phyloP scores from a whole-genome alignment of 2,797 vertebrate genomes.

The Nannoperca australis region DNA sequence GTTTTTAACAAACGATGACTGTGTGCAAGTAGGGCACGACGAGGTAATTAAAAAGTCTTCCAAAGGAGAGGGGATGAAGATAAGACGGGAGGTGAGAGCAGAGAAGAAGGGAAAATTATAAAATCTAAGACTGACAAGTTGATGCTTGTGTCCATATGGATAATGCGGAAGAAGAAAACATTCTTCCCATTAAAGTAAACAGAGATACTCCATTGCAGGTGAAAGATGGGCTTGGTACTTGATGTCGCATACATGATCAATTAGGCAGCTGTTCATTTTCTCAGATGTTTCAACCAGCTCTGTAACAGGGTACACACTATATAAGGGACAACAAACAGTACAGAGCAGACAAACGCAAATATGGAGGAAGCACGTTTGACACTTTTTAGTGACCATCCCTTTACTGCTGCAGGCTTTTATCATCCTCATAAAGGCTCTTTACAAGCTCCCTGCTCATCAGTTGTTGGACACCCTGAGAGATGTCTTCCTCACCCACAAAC shows the following conservation, averaged over 20 bases:
- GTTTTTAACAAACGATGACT: conserved; percentile 41
- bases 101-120: conserved; percentile 8
- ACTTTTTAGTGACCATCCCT: conserved; percentile 27
- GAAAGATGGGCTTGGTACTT: background rate
- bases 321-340: background rate
- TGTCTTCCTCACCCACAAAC: conserved; percentile 15
- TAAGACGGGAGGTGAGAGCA: background rate
- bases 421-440: conserved; percentile 52
- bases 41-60: conserved; percentile 18
- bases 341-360: conserved; percentile 17
- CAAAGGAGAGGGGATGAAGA: background rate
- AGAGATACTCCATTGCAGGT: background rate
- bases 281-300: background rate
- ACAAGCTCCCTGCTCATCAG: conserved; percentile 45
- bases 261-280: conserved; percentile 13
- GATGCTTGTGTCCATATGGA: conserved; percentile 14
- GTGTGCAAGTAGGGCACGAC: background rate
- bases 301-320: no score
- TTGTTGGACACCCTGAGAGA: conserved; percentile 43
- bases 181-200: background rate
- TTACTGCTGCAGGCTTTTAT: conserved; percentile 50
- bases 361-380: conserved; percentile 7
- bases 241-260: conserved; percentile 1
- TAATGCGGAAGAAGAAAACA: conserved; percentile 12
- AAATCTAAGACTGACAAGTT: conserved; percentile 6